Conservation (phyloP, 53 echinoderm and acorn worm genomes). For the Apostichopus leukothele region DNA sequence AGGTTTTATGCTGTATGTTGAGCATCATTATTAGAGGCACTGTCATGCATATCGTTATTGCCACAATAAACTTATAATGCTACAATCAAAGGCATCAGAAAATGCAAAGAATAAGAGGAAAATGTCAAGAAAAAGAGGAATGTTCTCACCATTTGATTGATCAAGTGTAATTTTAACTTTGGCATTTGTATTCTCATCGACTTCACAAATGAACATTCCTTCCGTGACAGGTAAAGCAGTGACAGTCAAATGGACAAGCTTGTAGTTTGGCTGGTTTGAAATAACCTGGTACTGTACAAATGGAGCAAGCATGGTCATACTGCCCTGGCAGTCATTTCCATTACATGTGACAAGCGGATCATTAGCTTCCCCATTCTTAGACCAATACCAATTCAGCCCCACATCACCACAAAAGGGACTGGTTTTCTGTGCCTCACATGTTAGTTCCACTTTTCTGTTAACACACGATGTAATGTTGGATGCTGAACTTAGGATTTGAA, state of each 20-base stretch:
- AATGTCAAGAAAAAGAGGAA: too few relatives aligned
- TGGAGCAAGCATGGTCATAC: neutral
- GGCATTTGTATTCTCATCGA: neutral
- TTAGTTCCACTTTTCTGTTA: slow-evolving; percentile 23
- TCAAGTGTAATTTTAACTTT: neutral
- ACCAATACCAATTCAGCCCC: neutral
- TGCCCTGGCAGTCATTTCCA: neutral
- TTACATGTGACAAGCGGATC: neutral
- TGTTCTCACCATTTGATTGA: neutral
- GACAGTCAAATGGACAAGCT: slow-evolving; percentile 29
- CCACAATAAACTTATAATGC: too few relatives aligned
- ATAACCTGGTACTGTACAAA: slow-evolving; percentile 20
- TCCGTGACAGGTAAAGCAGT: neutral
- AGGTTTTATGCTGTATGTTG: too few relatives aligned
- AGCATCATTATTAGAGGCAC: too few relatives aligned
- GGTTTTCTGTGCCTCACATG: slow-evolving; percentile 10
- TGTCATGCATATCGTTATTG: too few relatives aligned
- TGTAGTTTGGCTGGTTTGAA: slow-evolving; percentile 1
- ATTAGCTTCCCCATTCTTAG: neutral
- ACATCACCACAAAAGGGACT: slow-evolving; percentile 11
- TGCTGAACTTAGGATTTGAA: neutral
- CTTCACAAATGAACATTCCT: neutral
- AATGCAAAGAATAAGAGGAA: too few relatives aligned
- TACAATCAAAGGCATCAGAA: too few relatives aligned
- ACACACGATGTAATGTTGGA: neutral